Percentiles rank a stretch among this genome's conserved stretches.
Conservation (phyloP, 2,113 vertebrate genomes). For the Malurus melanocephalus region DNA sequence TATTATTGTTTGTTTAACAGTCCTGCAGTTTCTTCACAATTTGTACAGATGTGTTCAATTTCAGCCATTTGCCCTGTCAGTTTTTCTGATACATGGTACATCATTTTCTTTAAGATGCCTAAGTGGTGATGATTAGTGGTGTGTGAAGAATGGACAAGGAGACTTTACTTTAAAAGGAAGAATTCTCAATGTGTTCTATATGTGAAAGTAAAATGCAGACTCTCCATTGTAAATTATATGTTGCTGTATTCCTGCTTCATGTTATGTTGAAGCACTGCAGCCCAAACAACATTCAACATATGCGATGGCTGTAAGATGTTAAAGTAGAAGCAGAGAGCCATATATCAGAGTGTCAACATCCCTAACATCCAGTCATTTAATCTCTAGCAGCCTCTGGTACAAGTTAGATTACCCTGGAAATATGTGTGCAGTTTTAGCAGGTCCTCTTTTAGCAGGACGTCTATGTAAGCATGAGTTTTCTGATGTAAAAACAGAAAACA, state of each 20-base stretch:
- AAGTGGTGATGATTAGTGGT: background rate
- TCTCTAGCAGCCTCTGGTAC: background rate
- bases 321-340: background rate
- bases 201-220: background rate
- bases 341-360: slow-evolving; percentile 34
- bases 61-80: background rate
- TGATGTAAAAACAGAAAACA: background rate
- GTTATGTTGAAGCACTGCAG: slow-evolving; percentile 43
- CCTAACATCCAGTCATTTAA: slow-evolving; percentile 1
- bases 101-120: background rate
- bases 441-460: background rate
- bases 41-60: background rate
- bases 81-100: background rate
- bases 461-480: background rate
- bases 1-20: background rate
- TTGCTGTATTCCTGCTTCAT: slow-evolving; percentile 36
- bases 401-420: background rate
- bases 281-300: background rate
- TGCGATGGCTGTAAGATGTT: background rate
- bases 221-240: slow-evolving; percentile 7
- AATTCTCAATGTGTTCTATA: background rate
- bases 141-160: background rate
- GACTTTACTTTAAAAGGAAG: slow-evolving; percentile 55
- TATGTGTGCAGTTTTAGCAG: background rate
- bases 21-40: background rate